A percentile compares a stretch with the other conserved stretches of the same genome.
These are phyloP conservation scores for Drosophila prostipennis DNA, from an alignment of 2,888 invertebrate genomes.

Conservation along the genomic window DNA sequence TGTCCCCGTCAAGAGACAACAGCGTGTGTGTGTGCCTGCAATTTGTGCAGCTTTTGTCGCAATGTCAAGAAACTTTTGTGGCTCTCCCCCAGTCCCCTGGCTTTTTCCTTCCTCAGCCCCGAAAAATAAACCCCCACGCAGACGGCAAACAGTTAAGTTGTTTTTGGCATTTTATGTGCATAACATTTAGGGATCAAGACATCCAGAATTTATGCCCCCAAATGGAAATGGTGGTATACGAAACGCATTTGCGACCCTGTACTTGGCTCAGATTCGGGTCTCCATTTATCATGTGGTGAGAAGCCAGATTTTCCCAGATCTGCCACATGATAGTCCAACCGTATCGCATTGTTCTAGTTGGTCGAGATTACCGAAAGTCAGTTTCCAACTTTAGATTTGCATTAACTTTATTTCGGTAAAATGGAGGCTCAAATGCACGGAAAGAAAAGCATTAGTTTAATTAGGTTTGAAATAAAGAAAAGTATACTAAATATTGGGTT, in stretches of 20 bases:
- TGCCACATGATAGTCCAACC: slow-evolving; percentile 24
- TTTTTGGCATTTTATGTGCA: slow-evolving; percentile 51
- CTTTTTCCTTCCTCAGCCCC: not conserved
- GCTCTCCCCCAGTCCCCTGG: slow-evolving; percentile 1
- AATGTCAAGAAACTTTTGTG: slow-evolving; percentile 78
- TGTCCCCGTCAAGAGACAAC: slow-evolving; percentile 29
- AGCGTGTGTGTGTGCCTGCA: slow-evolving; percentile 39
- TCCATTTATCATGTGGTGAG: slow-evolving; percentile 28
- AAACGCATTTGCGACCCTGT: slow-evolving; percentile 32
- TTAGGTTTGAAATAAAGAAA: too few relatives aligned
- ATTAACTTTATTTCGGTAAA: slow-evolving; percentile 18
- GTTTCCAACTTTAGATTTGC: slow-evolving; percentile 26
- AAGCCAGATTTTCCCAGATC: slow-evolving; percentile 16
- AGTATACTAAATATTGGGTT: too few relatives aligned
- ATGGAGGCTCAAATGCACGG: not conserved
- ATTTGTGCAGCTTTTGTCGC: slow-evolving; percentile 74
- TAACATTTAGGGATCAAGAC: slow-evolving; percentile 49
- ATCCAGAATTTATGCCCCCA: slow-evolving; percentile 37
- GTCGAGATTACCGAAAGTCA: slow-evolving; percentile 23
- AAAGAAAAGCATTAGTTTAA: not conserved
- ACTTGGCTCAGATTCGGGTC: slow-evolving; percentile 32
- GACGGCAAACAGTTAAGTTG: slow-evolving; percentile 46
- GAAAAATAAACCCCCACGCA: slow-evolving; percentile 22
- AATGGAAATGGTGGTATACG: slow-evolving; percentile 7
- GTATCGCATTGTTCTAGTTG: slow-evolving; percentile 28